These are phyloP conservation scores for Dryoscopus gambensis DNA, from an alignment of 2,113 vertebrate species.

Conservation along the genomic window DNA sequence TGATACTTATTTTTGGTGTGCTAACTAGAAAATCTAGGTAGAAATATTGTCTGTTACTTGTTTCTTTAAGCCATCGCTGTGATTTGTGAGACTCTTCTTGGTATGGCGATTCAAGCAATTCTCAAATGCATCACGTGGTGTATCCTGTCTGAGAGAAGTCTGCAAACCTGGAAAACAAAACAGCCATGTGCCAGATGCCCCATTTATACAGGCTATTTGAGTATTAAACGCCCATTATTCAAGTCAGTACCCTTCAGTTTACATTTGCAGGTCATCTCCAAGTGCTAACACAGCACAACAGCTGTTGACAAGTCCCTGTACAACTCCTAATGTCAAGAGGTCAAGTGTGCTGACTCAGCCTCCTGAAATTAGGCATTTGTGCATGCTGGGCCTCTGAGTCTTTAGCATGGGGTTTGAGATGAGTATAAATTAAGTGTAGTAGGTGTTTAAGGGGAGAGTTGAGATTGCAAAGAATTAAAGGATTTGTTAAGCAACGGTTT, in stretches of 20 bases:
- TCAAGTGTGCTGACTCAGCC: conserved; percentile 17
- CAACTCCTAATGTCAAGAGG: neutral
- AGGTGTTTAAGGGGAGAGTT: neutral
- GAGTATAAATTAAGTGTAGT: neutral
- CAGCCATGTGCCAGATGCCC: neutral
- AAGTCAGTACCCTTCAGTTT: neutral
- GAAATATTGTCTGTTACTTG: neutral
- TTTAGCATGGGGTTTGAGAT: neutral
- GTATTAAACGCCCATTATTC: neutral
- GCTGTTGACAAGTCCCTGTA: conserved; percentile 38
- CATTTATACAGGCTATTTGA: neutral
- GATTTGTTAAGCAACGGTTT: neutral
- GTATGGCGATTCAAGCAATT: neutral
- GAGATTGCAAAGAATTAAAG: neutral
- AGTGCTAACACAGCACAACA: conserved; percentile 27
- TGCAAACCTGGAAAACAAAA: neutral
- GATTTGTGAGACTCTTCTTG: neutral
- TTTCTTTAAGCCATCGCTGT: neutral
- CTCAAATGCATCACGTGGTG: neutral
- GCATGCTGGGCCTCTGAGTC: neutral
- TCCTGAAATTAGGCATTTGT: conserved; percentile 7
- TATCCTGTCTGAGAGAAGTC: neutral
- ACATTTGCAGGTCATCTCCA: neutral
- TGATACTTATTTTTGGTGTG: neutral
- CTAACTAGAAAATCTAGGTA: neutral